phyloP scores from a whole-genome alignment of 2,797 vertebrate species.

The Tokudaia tokunoshimensis region DNA sequence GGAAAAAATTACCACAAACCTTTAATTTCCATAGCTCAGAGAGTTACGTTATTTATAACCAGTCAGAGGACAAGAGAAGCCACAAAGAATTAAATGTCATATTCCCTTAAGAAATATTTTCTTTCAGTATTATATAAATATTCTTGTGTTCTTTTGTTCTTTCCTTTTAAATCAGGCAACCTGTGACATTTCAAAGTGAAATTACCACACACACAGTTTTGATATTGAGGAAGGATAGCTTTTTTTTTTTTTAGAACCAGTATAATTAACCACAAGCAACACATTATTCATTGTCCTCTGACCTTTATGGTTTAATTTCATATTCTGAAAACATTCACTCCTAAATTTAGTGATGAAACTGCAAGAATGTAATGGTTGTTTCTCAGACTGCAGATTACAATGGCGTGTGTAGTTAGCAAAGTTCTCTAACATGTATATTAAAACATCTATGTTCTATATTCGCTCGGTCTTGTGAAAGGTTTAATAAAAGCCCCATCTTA shows the following conservation, averaged over 20 bases:
- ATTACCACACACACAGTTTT: conserved; percentile 77
- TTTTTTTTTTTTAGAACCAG: conserved; percentile 82
- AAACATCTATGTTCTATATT: neutral
- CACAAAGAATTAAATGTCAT: conserved; percentile 74
- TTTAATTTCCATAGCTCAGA: conserved; percentile 72
- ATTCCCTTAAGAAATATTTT: conserved; percentile 74
- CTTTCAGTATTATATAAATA: conserved; percentile 77
- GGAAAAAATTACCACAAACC: conserved; percentile 57
- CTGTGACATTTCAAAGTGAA: conserved; percentile 81
- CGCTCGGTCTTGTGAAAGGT: neutral
- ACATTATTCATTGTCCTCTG: conserved; percentile 77
- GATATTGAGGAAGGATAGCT: conserved; percentile 73
- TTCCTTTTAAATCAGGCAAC: conserved; percentile 79
- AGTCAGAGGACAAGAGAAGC: conserved; percentile 58
- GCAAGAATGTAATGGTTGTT: conserved; percentile 6
- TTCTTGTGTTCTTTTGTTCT: conserved; percentile 59
- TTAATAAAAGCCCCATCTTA: conserved; percentile 37
- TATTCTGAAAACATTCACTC: conserved; percentile 84
- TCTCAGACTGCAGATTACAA: conserved; percentile 66
- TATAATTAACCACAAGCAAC: conserved; percentile 77
- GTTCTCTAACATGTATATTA: conserved; percentile 44
- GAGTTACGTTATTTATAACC: conserved; percentile 58
- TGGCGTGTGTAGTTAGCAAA: conserved; percentile 15
- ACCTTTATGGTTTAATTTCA: conserved; percentile 83
- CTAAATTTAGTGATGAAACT: conserved; percentile 83